A percentile compares a stretch with the other conserved stretches of the same genome.
Conservation (phyloP, 1,140 invertebrate species). For the Drosophila triauraria region DNA sequence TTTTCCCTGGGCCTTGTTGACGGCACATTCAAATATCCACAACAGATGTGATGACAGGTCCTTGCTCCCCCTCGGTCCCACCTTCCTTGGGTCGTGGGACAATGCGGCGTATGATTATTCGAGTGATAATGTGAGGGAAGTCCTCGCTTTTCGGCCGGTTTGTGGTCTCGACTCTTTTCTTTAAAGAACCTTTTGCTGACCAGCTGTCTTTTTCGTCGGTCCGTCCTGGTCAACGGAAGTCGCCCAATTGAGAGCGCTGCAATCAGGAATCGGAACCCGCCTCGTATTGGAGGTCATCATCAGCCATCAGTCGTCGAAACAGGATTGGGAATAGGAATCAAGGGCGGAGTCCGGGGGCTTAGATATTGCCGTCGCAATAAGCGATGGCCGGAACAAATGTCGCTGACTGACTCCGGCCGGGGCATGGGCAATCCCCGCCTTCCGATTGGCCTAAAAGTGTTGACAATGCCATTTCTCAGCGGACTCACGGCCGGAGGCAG, state of each 20-base stretch:
- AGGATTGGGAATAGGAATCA: conserved; percentile 8
- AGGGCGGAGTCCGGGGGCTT: conserved; percentile 15
- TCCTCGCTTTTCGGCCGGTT: conserved; percentile 4
- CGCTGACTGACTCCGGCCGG: conserved; percentile 27
- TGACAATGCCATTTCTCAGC: conserved; percentile 67
- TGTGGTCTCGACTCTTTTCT: conserved; percentile 36
- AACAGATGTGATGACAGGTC: conserved; percentile 33
- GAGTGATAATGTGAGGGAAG: conserved; percentile 39
- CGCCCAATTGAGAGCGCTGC: conserved; percentile 55
- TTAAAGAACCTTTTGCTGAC: conserved; percentile 41
- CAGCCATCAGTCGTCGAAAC: conserved; percentile 15
- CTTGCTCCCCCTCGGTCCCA: background rate
- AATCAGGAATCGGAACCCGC: conserved; percentile 45
- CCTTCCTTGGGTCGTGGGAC: conserved; percentile 16
- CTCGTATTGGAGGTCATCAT: conserved; percentile 41
- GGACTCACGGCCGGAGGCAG: conserved; percentile 33
- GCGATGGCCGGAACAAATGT: conserved; percentile 50
- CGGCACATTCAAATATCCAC: conserved; percentile 59
- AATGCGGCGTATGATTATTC: conserved; percentile 72
- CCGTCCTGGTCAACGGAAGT: conserved; percentile 53
- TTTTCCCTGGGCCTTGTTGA: conserved; percentile 41
- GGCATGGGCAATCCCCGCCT: conserved; percentile 25
- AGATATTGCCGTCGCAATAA: conserved; percentile 36
- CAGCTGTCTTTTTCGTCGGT: conserved; percentile 11
- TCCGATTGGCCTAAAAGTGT: conserved; percentile 78